These are phyloP conservation scores for Portevinia maculata DNA, from an alignment of 2,888 invertebrate genomes.

Conservation along the genomic window DNA sequence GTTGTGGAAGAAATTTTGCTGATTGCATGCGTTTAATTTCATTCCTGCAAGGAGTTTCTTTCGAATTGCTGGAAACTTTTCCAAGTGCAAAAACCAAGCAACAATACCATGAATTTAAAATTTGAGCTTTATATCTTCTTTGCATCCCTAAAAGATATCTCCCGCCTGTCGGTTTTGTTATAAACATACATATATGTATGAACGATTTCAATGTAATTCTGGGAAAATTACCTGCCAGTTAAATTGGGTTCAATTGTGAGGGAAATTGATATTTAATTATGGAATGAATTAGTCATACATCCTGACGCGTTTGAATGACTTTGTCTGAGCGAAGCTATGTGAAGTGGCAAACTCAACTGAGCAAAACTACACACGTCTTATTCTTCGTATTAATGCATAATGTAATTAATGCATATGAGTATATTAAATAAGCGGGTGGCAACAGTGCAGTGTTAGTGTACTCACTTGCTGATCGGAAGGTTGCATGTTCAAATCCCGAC, in stretches of 20 bases:
- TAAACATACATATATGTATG: too few relatives aligned
- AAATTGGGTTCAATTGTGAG: slow-evolving; percentile 33
- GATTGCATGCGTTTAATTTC: slow-evolving; percentile 14
- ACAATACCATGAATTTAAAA: slow-evolving; percentile 3
- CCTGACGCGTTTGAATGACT: background rate
- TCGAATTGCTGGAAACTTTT: slow-evolving; percentile 2
- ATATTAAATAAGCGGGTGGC: slow-evolving; percentile 55
- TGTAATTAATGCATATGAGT: slow-evolving; percentile 24
- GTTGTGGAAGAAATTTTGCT: background rate
- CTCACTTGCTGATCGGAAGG: slow-evolving; percentile 26
- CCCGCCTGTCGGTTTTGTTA: background rate
- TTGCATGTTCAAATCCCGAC: too few relatives aligned
- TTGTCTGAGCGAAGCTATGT: background rate
- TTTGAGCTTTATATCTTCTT: background rate
- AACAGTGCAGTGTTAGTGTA: slow-evolving; percentile 41
- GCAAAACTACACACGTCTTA: background rate
- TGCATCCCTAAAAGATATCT: slow-evolving; percentile 9
- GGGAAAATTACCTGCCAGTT: too few relatives aligned
- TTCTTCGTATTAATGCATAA: background rate
- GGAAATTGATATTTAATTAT: slow-evolving; percentile 65
- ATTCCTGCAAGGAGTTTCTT: slow-evolving; percentile 19
- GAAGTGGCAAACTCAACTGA: slow-evolving; percentile 1
- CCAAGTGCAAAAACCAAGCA: slow-evolving; percentile 3
- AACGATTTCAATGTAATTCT: too few relatives aligned
- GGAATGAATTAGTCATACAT: slow-evolving; percentile 55